phyloP scores from a whole-genome alignment of 2,113 vertebrate genomes.

The Ophiodon elongatus region DNA sequence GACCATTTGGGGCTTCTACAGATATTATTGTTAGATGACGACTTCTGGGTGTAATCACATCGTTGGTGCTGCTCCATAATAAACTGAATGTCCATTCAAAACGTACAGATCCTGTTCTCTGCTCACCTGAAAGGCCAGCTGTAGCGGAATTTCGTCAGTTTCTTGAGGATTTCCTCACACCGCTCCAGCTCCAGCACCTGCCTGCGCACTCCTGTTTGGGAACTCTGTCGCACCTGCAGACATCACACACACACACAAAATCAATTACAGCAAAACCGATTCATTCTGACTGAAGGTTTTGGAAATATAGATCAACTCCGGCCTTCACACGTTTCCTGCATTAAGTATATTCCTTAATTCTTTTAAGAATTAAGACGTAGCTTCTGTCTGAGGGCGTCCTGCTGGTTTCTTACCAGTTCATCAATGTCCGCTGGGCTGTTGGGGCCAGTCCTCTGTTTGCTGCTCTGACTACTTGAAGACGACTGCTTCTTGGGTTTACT shows the following conservation, averaged over 20 bases:
- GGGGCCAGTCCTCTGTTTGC: conserved; percentile 79
- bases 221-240: conserved; percentile 90
- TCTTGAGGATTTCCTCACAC: conserved; percentile 94
- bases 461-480: conserved; percentile 73
- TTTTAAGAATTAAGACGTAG: not conserved
- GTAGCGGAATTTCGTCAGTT: conserved; percentile 93
- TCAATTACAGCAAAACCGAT: not conserved
- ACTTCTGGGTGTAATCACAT: not conserved
- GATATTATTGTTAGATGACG: not conserved
- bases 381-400: no score
- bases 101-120: not conserved
- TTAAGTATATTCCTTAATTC: not conserved
- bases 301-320: not conserved
- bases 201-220: conserved; percentile 81
- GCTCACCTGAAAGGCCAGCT: conserved; percentile 98
- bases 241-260: not conserved
- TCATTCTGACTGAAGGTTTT: not conserved
- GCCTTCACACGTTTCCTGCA: not conserved
- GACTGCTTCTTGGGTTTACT: conserved; percentile 84
- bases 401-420: conserved; percentile 89
- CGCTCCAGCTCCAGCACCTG: conserved; percentile 91
- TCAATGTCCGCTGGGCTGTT: conserved; percentile 91
- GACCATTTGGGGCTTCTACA: not conserved
- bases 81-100: no score
- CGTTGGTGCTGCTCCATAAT: not conserved